Conservation (phyloP, 2,113 vertebrate species). For the Entelurus aequoreus region DNA sequence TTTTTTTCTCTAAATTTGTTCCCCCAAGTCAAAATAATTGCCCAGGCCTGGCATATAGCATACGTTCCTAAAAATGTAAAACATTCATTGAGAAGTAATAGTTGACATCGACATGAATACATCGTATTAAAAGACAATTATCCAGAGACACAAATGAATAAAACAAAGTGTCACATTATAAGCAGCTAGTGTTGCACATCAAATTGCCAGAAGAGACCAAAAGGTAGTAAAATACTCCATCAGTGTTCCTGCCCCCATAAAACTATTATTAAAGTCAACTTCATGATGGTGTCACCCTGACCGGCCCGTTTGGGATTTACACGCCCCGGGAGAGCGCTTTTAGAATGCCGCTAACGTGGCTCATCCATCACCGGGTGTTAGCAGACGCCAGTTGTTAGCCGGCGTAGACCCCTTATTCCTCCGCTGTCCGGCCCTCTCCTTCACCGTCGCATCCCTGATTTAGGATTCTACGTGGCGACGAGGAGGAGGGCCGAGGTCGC, state of each 20-base stretch:
- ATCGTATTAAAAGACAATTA: too few species aligned
- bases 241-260: conserved; percentile 1
- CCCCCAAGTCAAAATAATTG: too few species aligned
- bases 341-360: conserved; percentile 18
- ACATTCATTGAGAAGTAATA: too few species aligned
- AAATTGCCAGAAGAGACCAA: background rate
- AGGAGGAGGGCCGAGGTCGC: too few species aligned
- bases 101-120: too few species aligned
- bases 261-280: background rate
- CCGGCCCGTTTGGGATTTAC: conserved; percentile 23
- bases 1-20: too few species aligned
- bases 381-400: conserved; percentile 36
- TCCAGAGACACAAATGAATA: too few species aligned
- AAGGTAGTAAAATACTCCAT: background rate
- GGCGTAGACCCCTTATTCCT: conserved; percentile 17
- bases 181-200: background rate
- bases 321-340: conserved; percentile 24
- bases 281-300: conserved; percentile 4
- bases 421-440: conserved; percentile 13
- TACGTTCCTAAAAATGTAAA: too few species aligned
- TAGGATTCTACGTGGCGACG: conserved; percentile 3
- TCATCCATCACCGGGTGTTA: conserved; percentile 49
- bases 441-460: conserved; percentile 8
- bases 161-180: background rate
- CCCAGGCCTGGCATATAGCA: too few species aligned